Conservation (phyloP, 2,888 invertebrate genomes). For the Temnothorax ravouxi region DNA sequence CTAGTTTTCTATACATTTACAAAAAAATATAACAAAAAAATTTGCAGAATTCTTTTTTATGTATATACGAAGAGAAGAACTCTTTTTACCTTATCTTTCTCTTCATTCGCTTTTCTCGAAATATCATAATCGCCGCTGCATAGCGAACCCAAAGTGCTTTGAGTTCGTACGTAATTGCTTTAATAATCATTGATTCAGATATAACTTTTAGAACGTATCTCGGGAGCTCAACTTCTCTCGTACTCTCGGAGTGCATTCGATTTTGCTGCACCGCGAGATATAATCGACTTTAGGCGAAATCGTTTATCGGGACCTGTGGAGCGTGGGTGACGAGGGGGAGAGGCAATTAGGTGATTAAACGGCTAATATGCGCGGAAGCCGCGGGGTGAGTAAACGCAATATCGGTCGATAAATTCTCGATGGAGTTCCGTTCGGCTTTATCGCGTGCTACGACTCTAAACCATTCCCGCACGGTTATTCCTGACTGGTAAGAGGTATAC, state of each 20-base stretch:
- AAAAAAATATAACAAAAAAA: neutral
- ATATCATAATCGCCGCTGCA: neutral
- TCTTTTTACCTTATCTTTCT: neutral
- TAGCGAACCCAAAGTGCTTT: neutral
- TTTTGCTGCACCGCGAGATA: conserved; percentile 1
- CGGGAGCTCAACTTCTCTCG: neutral
- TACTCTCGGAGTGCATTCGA: conserved; percentile 8
- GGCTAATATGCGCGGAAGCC: conserved; percentile 17
- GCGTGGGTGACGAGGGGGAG: neutral
- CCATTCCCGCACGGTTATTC: conserved; percentile 41
- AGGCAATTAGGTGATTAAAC: conserved; percentile 32
- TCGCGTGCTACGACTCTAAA: conserved; percentile 49
- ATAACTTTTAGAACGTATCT: neutral
- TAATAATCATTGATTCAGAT: conserved; percentile 6
- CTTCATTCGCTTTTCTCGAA: neutral
- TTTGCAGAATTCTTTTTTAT: neutral
- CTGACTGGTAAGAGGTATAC: conserved; percentile 32
- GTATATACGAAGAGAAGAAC: neutral
- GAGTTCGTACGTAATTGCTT: neutral
- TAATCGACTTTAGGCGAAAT: neutral
- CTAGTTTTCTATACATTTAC: neutral
- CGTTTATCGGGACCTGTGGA: neutral
- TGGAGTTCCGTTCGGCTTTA: conserved; percentile 53
- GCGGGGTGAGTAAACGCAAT: conserved; percentile 17
- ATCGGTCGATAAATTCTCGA: conserved; percentile 53